Conservation (phyloP, 2,888 invertebrate species). For the Cerastoderma edule region DNA sequence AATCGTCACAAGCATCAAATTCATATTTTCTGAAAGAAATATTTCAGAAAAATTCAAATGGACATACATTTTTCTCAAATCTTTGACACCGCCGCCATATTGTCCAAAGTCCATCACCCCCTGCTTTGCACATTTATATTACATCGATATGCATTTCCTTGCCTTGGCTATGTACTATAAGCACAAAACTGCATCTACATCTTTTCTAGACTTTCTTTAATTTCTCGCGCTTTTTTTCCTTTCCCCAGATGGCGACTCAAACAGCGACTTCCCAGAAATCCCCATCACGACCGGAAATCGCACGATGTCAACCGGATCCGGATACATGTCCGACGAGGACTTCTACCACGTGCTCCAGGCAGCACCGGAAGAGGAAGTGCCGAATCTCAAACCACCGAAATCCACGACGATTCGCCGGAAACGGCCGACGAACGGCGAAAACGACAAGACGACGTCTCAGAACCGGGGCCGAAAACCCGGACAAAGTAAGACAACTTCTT, state of each 20-base stretch:
- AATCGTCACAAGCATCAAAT: no score
- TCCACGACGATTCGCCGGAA: slow-evolving; percentile 4
- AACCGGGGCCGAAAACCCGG: slow-evolving; percentile 66
- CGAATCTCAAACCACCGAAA: slow-evolving; percentile 15
- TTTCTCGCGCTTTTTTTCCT: not conserved
- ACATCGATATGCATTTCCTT: no score
- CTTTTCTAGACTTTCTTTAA: no score
- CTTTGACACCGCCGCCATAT: no score
- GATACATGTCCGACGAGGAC: slow-evolving; percentile 48
- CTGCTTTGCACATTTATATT: no score
- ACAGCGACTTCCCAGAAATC: slow-evolving; percentile 12
- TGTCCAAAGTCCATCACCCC: no score
- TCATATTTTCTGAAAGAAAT: no score
- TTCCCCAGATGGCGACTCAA: slow-evolving; percentile 21
- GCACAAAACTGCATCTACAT: no score
- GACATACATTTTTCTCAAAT: no score
- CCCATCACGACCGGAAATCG: not conserved
- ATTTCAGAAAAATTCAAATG: no score
- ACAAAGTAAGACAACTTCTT: slow-evolving; percentile 63
- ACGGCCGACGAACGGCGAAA: slow-evolving; percentile 37
- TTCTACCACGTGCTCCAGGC: not conserved
- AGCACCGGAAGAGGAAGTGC: not conserved
- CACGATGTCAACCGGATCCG: slow-evolving; percentile 1
- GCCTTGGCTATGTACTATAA: no score
- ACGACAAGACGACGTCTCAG: slow-evolving; percentile 45